These are phyloP conservation scores for Ectobius pallidus DNA, from an alignment of 2,888 invertebrate genomes.

Conservation along the genomic window DNA sequence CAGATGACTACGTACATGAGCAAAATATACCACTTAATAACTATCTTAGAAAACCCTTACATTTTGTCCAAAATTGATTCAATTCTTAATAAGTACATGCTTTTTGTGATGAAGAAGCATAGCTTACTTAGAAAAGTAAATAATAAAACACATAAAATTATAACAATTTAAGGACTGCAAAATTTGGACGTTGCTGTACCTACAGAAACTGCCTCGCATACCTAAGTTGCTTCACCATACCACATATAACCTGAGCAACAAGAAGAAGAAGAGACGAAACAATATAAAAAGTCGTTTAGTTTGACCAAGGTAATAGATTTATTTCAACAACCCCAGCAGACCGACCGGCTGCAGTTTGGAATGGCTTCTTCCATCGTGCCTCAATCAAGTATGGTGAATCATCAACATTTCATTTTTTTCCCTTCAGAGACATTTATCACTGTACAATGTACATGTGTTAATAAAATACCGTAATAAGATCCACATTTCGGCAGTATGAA, in stretches of 20 bases:
- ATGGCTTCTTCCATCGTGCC: background rate
- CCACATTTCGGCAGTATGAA: slow-evolving; percentile 1
- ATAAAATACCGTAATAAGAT: background rate
- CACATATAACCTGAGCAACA: background rate
- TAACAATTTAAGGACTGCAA: too few species aligned
- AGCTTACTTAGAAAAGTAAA: too few species aligned
- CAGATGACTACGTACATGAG: too few species aligned
- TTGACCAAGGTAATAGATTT: slow-evolving; percentile 8
- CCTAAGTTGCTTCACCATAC: background rate
- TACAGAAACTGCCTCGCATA: background rate
- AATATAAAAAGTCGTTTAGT: background rate
- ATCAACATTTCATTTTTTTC: slow-evolving; percentile 5
- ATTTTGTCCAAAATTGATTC: too few species aligned
- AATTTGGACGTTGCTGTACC: slow-evolving; percentile 3
- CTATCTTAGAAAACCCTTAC: too few species aligned
- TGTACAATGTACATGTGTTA: slow-evolving; percentile 14
- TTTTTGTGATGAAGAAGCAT: too few species aligned
- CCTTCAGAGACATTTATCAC: slow-evolving; percentile 6
- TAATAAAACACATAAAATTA: too few species aligned
- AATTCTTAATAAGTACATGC: too few species aligned
- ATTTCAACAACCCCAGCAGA: background rate
- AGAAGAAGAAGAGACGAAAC: background rate
- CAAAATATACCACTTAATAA: too few species aligned
- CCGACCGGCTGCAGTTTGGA: background rate
- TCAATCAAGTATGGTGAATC: slow-evolving; percentile 13